Evolutionary conservation across 2,888 invertebrate species (phyloP), one percentile per base, ranked within the genome.

Genomic region (Tetrapedia diversipes): DNA sequence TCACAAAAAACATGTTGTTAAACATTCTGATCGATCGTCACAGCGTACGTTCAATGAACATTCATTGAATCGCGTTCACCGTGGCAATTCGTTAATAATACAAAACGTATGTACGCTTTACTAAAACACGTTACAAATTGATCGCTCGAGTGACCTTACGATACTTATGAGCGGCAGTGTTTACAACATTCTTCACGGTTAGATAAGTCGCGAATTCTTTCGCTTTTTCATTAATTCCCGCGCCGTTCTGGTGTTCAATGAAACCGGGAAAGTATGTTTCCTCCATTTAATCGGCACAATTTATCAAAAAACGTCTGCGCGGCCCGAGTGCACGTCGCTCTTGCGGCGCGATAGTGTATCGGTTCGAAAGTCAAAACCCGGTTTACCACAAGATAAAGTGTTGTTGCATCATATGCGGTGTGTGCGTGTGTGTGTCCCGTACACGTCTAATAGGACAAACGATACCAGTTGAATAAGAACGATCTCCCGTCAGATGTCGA

Each of bases 281-380:
- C 65, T n/a, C 54, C 4, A 10, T 45, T 53, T 14, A 16, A 54
- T 43, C 16, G 16, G 49, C 10, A 22, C 14, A 16, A 39, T 65
- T 47, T 39, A 8, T 24, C n/a, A 22, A 57, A 65, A 71, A 34
- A 27, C 37, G 24, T 39, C 19, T 19, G 41, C 47, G 7, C 22
- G 27, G 54, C 32, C n/a, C 60, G 16, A 69, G 34, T 29, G 63
- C 68, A 54, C 39, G 49, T n/a, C 51, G 22, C 41, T 70, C 59
- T n/a, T 22, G 43, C n/a, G 29, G 47, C 27, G 39, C 37, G 71
- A 76, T 73, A 76, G 47, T 57, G 37, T 68, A 59, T 79, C 60
- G 63, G 81, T 60, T 81, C 64, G 79, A 77, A 69, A 79, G 82
- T 82, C 71, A 61, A 79, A 82, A 80, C 68, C 60, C 73, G 76